Evolutionary conservation across 2,113 vertebrate genomes (phyloP).

Genomic region (Cavia aperea): DNA sequence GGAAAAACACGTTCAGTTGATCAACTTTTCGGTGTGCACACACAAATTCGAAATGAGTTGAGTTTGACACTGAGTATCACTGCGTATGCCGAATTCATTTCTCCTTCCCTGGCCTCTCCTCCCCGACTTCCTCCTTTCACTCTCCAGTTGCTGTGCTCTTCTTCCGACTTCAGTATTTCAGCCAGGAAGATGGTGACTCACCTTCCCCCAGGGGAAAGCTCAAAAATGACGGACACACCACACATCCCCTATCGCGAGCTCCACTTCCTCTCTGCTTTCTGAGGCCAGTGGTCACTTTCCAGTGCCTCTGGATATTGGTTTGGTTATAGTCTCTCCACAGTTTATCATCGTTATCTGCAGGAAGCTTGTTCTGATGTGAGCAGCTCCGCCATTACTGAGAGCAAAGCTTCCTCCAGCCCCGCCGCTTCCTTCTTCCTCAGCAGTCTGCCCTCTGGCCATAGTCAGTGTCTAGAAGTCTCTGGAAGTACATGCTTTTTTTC

Average conservation of each 20-base stretch:
- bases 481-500: not conserved
- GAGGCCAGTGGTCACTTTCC: not conserved
- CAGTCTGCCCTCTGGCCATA: not conserved
- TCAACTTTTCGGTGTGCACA: not conserved
- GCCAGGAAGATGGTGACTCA: not conserved
- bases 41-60: not conserved
- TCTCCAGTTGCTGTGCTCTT: not conserved
- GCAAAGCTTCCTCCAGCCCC: not conserved
- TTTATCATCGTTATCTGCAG: not conserved
- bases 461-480: not conserved
- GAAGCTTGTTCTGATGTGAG: not conserved
- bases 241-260: not conserved
- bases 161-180: not conserved
- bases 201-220: not conserved
- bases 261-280: not conserved
- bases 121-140: not conserved
- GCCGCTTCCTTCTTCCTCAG: not conserved
- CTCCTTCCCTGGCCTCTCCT: not conserved
- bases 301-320: not conserved
- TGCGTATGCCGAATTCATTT: not conserved
- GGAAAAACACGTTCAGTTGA: not conserved
- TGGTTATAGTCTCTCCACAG: not conserved
- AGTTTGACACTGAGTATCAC: not conserved
- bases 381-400: not conserved
- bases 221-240: not conserved